Percentiles rank a stretch among this genome's conserved stretches.
Conservation (phyloP, 2,888 invertebrate species). For the Yponomeuta cagnagella region DNA sequence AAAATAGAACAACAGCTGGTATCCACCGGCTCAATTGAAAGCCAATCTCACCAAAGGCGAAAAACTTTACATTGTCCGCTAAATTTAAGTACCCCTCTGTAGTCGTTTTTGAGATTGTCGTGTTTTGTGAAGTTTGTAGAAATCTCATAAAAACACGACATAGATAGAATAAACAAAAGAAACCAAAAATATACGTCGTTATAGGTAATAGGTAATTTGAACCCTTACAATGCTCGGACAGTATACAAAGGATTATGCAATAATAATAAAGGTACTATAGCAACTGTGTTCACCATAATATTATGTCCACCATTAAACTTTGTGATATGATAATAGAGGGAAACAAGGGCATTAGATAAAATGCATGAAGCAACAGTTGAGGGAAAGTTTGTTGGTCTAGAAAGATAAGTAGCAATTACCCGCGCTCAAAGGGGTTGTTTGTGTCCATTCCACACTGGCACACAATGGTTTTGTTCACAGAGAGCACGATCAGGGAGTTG, state of each 20-base stretch:
- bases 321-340: neutral
- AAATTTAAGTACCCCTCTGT: neutral
- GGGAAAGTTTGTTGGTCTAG: neutral
- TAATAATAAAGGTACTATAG: no score
- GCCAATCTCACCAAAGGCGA: conserved; percentile 38
- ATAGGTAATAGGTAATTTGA: no score
- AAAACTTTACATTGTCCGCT: conserved; percentile 26
- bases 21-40: conserved; percentile 23
- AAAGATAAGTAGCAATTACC: conserved; percentile 46
- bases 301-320: neutral
- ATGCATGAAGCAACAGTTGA: neutral
- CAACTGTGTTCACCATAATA: neutral
- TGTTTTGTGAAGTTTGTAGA: neutral
- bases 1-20: conserved; percentile 7
- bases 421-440: conserved; percentile 69
- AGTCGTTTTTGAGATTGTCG: neutral
- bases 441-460: conserved; percentile 69
- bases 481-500: conserved; percentile 70
- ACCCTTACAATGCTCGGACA: no score
- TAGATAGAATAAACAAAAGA: no score
- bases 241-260: no score
- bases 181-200: no score
- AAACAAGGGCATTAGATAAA: neutral
- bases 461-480: conserved; percentile 71
- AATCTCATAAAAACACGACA: no score